These are phyloP conservation scores for Herminia tarsipennalis DNA, from an alignment of 2,888 invertebrate genomes.

Conservation along the genomic window DNA sequence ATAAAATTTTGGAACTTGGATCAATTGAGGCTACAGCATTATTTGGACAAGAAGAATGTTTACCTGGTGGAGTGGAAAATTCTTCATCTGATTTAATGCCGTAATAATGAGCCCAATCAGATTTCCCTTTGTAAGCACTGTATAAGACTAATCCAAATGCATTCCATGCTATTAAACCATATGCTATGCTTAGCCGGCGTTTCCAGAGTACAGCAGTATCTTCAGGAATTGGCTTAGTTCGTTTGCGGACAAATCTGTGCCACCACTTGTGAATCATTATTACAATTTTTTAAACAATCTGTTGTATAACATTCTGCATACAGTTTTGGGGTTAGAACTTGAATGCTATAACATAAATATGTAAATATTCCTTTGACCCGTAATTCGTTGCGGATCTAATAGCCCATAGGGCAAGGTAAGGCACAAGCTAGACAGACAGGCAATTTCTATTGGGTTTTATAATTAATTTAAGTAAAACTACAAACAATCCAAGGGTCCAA, in stretches of 20 bases:
- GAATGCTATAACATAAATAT: too few relatives aligned
- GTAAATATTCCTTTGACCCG: too few relatives aligned
- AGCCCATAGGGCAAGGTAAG: too few relatives aligned
- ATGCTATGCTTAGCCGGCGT: conserved; percentile 86
- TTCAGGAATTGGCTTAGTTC: conserved; percentile 73
- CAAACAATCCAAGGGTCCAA: too few relatives aligned
- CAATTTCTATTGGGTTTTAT: too few relatives aligned
- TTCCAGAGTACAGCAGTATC: conserved; percentile 86
- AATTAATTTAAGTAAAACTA: too few relatives aligned
- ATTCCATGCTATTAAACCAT: conserved; percentile 90
- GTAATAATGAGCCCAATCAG: conserved; percentile 88
- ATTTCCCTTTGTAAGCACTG: conserved; percentile 85
- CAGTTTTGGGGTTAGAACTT: conserved; percentile 17
- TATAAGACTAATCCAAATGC: conserved; percentile 88
- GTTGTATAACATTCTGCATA: conserved; percentile 14
- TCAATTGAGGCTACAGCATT: too few relatives aligned
- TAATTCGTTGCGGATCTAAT: too few relatives aligned
- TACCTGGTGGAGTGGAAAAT: conserved; percentile 84
- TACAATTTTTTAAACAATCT: conserved; percentile 14
- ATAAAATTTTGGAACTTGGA: too few relatives aligned
- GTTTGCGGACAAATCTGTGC: conserved; percentile 70
- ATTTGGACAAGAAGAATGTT: too few relatives aligned
- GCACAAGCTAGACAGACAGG: too few relatives aligned
- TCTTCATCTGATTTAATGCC: conserved; percentile 88
- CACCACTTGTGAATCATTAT: conserved; percentile 73